Base-by-base conservation (phyloP, 2,888 invertebrate genomes). In the Helleia helle region DNA sequence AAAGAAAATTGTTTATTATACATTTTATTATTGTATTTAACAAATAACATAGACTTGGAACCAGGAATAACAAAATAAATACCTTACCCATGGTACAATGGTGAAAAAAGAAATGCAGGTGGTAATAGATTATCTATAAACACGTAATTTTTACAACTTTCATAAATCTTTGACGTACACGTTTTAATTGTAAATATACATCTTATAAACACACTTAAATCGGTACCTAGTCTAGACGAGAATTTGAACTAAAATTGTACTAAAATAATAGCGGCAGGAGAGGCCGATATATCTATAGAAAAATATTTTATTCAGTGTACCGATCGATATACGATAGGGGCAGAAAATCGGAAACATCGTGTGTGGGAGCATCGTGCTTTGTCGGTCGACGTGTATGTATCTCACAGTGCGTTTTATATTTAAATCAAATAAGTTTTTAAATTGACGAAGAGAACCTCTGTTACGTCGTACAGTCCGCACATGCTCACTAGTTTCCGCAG, bases 61-160 rank as follows among this genome's bases (percentile, higher is more conserved):
- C 75, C 81, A 75, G 72, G 65, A 65, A 70, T 63, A 83, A 83
- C 77, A 77, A 77, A 79, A 83, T 81, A 83, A 83, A 83, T 81
- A 83, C 80, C 81, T 74, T 68, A 71, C 75, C 74, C 81, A 67
- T 54, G 68, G 71, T 75, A 72, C 66, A 69, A 61, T 60, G 59
- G 55, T 62, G 42, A 48, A 55, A 67, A 47, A 67, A 61, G 58
- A 70, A 71, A 72, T 69, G 70, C 69, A 71, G 62, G 70, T 66
- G 58, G 53, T 58, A 50, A 26, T 31, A 15, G 25, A 22, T 49
- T 55, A 52, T 58, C 58, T 54, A 55, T 52, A 54, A 53, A 57
- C 54, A 58, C 49, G 49, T 53, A 55, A 51, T 57, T 55, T 56
- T 53, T 44, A 50, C 48, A 53, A 52, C 43, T 49, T 52, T 52